These are phyloP conservation scores for Lucifuga dentata DNA, from an alignment of 2,113 vertebrate species.

Conservation along the genomic window DNA sequence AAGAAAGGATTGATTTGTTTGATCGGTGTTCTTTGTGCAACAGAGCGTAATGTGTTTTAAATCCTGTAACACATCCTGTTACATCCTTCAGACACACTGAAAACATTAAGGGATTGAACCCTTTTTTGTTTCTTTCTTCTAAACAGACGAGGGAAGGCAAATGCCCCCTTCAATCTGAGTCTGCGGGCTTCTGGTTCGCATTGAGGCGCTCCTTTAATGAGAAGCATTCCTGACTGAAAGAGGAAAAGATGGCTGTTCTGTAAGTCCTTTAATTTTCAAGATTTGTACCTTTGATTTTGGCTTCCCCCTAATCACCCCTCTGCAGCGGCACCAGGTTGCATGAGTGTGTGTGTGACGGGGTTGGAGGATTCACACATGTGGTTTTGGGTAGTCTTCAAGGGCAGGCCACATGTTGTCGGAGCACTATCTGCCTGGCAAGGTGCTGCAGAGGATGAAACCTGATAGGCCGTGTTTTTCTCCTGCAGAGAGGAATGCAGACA, in stretches of 20 bases:
- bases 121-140: slow-evolving; percentile 33
- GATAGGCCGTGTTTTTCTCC: slow-evolving; percentile 42
- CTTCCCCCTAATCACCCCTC: slow-evolving; percentile 57
- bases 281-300: slow-evolving; percentile 73
- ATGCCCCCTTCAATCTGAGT: slow-evolving; percentile 56
- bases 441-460: slow-evolving; percentile 61
- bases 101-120: background rate
- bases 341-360: slow-evolving; percentile 17
- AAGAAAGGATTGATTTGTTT: slow-evolving; percentile 4
- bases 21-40: background rate
- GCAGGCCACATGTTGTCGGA: slow-evolving; percentile 69
- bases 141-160: slow-evolving; percentile 32
- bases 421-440: slow-evolving; percentile 63
- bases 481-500: slow-evolving; percentile 55
- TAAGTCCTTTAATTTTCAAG: slow-evolving; percentile 74
- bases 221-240: slow-evolving; percentile 65
- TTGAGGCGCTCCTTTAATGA: slow-evolving; percentile 63
- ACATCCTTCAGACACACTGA: background rate
- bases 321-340: slow-evolving; percentile 45
- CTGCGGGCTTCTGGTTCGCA: slow-evolving; percentile 56
- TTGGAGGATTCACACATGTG: slow-evolving; percentile 68
- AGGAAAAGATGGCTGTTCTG: slow-evolving; percentile 53
- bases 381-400: slow-evolving; percentile 64
- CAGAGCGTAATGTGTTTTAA: slow-evolving; percentile 12
- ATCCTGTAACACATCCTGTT: slow-evolving; percentile 36